Percentiles rank a stretch among this genome's conserved stretches.
These are phyloP conservation scores for Hormiphora californensis DNA, from an alignment of 37 sponge, comb jelly and placozoan genomes.

Conservation along the genomic window DNA sequence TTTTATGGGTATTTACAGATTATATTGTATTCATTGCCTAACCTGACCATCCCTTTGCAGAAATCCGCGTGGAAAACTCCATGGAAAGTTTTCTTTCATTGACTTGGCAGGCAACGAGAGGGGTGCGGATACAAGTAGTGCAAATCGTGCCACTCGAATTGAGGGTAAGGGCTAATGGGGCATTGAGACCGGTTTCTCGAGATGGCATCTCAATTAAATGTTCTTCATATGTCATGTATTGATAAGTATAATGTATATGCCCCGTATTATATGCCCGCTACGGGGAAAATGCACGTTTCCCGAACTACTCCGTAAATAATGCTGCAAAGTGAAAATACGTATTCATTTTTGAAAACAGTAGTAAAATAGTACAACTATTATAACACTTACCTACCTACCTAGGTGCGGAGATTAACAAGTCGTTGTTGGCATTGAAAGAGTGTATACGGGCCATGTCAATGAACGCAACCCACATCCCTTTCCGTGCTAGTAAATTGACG, in stretches of 20 bases:
- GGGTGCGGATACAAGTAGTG: conserved; percentile 89
- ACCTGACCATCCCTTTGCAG: too few species aligned
- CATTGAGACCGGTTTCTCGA: neutral
- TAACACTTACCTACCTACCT: neutral
- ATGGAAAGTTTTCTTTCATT: conserved; percentile 96
- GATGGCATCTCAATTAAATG: neutral
- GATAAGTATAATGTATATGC: too few species aligned
- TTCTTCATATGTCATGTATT: neutral
- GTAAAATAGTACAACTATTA: too few species aligned
- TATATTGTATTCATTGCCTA: neutral
- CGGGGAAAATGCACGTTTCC: too few species aligned
- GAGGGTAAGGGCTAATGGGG: conserved; percentile 59
- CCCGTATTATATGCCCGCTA: too few species aligned
- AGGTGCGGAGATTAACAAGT: conserved; percentile 95
- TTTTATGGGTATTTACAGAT: neutral
- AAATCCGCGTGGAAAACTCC: conserved; percentile 60
- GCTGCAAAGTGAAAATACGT: too few species aligned
- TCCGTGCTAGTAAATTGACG: conserved; percentile 93
- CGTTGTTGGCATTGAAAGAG: conserved; percentile 94
- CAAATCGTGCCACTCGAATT: conserved; percentile 88
- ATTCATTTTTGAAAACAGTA: too few species aligned
- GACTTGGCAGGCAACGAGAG: conserved; percentile 97
- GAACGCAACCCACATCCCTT: conserved; percentile 86
- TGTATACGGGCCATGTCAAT: conserved; percentile 93
- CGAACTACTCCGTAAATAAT: too few species aligned